These are phyloP conservation scores for Rosalia funebris DNA, from an alignment of 2,888 invertebrate genomes.

Conservation along the genomic window DNA sequence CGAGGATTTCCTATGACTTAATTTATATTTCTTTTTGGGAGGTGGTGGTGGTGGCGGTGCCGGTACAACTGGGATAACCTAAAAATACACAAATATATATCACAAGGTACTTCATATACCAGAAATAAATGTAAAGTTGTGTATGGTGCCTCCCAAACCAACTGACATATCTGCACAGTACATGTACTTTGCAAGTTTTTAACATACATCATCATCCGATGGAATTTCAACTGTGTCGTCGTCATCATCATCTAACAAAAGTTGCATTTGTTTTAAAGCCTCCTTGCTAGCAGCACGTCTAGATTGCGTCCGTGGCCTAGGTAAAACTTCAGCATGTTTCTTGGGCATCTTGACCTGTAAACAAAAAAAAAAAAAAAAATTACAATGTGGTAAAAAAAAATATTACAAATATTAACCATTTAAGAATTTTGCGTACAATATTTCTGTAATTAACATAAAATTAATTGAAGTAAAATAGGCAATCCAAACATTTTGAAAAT, in stretches of 20 bases:
- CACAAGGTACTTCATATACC: no score
- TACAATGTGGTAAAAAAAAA: no score
- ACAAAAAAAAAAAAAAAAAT: no score
- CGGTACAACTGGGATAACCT: constrained; percentile 51
- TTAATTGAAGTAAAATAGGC: no score
- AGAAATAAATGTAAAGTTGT: no score
- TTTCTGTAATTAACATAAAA: no score
- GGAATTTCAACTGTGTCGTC: constrained; percentile 65
- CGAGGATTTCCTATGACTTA: constrained; percentile 58
- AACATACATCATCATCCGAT: constrained; percentile 59
- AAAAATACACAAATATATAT: constrained; percentile 29
- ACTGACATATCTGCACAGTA: no score
- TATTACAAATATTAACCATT: no score
- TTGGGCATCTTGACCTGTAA: constrained; percentile 51
- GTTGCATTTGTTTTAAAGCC: constrained; percentile 60
- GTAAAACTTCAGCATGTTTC: constrained; percentile 42
- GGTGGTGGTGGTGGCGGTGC: constrained; percentile 53
- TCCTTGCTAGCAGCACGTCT: constrained; percentile 61
- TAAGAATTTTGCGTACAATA: no score
- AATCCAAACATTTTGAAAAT: no score
- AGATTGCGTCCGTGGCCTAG: constrained; percentile 47
- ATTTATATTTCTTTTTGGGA: constrained; percentile 60
- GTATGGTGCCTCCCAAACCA: no score
- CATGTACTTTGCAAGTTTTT: no score
- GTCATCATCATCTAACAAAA: constrained; percentile 56